Evolutionary conservation across 2,797 vertebrate genomes (phyloP).

Genomic region (Ispidina lecontei): DNA sequence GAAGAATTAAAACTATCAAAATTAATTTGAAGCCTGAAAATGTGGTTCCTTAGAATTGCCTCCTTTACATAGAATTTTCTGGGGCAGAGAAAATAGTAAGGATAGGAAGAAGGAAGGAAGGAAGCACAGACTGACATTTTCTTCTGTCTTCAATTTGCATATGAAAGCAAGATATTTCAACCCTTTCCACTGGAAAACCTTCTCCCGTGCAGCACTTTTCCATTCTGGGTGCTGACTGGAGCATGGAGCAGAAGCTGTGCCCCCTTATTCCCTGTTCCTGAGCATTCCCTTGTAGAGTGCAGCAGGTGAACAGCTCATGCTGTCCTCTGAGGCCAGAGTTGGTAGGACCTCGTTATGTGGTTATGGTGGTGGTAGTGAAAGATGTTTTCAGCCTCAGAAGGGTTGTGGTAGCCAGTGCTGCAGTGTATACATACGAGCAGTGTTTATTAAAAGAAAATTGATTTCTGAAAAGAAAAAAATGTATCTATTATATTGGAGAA

Average conservation of each 20-base stretch:
- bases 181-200: neutral
- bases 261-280: neutral
- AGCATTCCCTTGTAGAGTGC: neutral
- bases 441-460: neutral
- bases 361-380: neutral
- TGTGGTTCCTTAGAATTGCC: neutral
- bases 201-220: accelerated
- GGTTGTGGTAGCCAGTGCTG: neutral
- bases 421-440: neutral
- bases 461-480: neutral
- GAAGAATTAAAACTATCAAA: neutral
- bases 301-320: neutral
- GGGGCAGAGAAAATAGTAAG: neutral
- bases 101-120: neutral
- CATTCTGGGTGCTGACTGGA: neutral
- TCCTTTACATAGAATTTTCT: neutral
- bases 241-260: neutral
- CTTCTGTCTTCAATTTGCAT: neutral
- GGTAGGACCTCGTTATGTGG: neutral
- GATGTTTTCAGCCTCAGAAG: neutral
- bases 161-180: neutral
- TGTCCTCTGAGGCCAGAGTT: neutral
- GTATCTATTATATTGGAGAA: neutral
- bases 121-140: neutral
- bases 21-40: neutral